A percentile compares a stretch with the other conserved stretches of the same genome.
Evolutionary conservation across 2,113 vertebrate genomes (phyloP).

Genomic region (Cichladusa arquata): DNA sequence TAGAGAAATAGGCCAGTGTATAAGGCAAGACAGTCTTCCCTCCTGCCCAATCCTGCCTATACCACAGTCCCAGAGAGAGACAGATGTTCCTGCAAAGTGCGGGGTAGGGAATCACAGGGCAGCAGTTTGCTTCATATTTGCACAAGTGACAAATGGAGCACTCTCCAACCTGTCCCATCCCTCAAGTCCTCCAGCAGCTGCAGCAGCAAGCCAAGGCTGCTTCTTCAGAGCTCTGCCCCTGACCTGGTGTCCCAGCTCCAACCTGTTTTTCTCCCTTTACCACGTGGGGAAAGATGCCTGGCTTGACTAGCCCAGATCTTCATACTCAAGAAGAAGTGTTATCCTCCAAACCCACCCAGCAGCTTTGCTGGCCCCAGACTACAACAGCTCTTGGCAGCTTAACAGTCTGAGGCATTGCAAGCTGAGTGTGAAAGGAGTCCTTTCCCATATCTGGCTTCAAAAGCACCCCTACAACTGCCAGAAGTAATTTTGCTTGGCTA

Average conservation of each 20-base stretch:
- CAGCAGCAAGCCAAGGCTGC: neutral
- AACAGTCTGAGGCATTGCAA: neutral
- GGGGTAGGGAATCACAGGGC: neutral
- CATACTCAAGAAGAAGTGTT: rapidly evolving
- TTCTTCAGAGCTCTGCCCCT: neutral
- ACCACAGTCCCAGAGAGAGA: rapidly evolving
- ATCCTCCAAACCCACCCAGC: neutral
- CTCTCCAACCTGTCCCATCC: neutral
- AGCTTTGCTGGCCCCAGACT: neutral
- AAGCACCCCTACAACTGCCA: neutral
- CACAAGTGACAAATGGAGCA: neutral
- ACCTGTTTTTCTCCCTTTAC: neutral
- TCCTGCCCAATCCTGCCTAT: neutral
- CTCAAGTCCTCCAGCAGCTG: neutral
- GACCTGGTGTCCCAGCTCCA: neutral
- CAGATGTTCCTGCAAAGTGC: neutral
- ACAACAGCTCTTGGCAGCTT: neutral
- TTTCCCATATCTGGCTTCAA: neutral
- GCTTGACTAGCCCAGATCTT: neutral
- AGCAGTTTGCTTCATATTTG: neutral
- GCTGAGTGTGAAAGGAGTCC: neutral
- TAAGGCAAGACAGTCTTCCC: neutral
- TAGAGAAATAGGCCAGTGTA: neutral
- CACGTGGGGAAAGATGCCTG: rapidly evolving
- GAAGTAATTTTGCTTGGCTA: neutral